Conservation (phyloP, 2,797 vertebrate species). For the Clangula hyemalis region DNA sequence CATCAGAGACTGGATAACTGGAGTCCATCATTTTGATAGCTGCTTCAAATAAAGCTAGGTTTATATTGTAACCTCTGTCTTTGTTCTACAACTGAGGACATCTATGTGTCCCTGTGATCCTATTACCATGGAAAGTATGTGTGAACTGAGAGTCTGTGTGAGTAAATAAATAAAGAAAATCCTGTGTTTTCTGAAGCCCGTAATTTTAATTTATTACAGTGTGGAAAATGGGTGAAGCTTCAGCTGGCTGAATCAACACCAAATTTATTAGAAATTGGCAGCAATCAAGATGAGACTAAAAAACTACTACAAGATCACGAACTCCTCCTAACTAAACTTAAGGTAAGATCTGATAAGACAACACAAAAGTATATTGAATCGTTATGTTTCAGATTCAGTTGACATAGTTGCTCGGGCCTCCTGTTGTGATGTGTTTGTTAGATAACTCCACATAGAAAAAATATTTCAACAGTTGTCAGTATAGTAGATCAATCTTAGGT, state of each 20-base stretch:
- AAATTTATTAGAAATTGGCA: conserved; percentile 91
- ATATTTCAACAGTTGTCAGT: background rate
- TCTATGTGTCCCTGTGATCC: background rate
- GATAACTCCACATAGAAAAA: background rate
- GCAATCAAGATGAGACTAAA: conserved; percentile 86
- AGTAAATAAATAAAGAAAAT: background rate
- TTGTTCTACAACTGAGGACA: background rate
- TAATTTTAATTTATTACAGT: conserved; percentile 77
- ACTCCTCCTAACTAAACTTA: conserved; percentile 87
- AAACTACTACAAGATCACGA: conserved; percentile 87
- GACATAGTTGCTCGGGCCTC: background rate
- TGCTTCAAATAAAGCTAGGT: background rate
- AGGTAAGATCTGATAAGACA: conserved; percentile 78
- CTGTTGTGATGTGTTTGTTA: background rate
- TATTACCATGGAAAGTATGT: background rate
- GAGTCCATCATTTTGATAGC: background rate
- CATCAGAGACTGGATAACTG: background rate
- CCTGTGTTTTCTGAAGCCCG: background rate
- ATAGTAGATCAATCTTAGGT: background rate
- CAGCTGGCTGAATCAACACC: conserved; percentile 90
- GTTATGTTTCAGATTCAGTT: background rate
- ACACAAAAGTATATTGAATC: background rate
- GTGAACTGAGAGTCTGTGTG: background rate
- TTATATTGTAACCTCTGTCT: background rate
- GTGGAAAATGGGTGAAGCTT: conserved; percentile 85